Percentiles rank a stretch among this genome's conserved stretches.
Evolutionary conservation across 2,797 vertebrate species (phyloP).

Genomic region (Sebastes umbrosus): DNA sequence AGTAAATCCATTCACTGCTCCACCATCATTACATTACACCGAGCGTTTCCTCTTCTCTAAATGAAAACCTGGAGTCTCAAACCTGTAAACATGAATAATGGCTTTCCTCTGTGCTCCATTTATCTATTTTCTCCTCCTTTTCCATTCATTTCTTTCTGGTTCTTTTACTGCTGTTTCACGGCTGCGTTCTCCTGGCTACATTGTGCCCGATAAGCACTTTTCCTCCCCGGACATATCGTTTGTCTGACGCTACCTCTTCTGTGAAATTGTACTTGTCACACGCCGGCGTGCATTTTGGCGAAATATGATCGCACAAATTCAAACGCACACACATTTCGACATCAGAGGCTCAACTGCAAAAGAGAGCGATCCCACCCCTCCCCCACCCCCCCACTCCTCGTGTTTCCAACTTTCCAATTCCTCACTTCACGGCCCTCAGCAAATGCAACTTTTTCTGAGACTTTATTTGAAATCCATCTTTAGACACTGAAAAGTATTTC

Average conservation of each 20-base stretch:
- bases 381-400: accelerated
- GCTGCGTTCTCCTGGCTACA: slow-evolving; percentile 19
- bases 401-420: slow-evolving; percentile 37
- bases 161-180: slow-evolving; percentile 2
- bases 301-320: slow-evolving; percentile 51
- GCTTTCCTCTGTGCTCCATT: slow-evolving; percentile 29
- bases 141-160: slow-evolving; percentile 18
- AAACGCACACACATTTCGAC: slow-evolving; percentile 14
- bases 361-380: neutral
- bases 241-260: slow-evolving; percentile 58
- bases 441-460: slow-evolving; percentile 21
- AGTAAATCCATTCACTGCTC: neutral
- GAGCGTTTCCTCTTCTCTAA: slow-evolving; percentile 6
- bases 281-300: slow-evolving; percentile 24
- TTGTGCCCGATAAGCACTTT: slow-evolving; percentile 67
- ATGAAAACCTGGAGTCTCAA: slow-evolving; percentile 30
- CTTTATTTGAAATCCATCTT: slow-evolving; percentile 57
- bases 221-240: slow-evolving; percentile 40
- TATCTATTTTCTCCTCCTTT: slow-evolving; percentile 12
- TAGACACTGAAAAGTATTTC: slow-evolving; percentile 35
- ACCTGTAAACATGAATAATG: slow-evolving; percentile 53
- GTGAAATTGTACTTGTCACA: slow-evolving; percentile 74
- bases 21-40: slow-evolving; percentile 12
- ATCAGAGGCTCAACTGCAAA: neutral
- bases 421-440: slow-evolving; percentile 28